Conservation (phyloP, 2,888 invertebrate species). For the Archips xylosteana region DNA sequence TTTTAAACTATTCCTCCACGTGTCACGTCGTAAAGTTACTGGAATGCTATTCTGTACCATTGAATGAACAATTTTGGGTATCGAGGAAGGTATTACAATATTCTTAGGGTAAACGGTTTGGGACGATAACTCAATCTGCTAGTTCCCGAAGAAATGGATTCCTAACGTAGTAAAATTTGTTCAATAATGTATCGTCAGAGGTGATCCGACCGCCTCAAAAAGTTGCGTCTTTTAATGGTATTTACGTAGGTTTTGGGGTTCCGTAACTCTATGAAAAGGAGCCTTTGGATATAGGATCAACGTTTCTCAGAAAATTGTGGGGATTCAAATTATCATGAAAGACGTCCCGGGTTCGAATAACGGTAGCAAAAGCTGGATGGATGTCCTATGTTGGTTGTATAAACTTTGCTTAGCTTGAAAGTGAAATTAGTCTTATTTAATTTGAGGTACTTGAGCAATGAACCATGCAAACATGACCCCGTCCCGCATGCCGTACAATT, state of each 20-base stretch:
- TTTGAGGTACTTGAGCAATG: too few species aligned
- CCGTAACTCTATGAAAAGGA: background rate
- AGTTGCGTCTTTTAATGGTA: background rate
- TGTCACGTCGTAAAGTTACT: background rate
- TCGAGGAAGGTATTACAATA: background rate
- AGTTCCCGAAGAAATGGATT: background rate
- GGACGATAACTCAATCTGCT: background rate
- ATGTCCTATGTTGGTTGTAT: too few species aligned
- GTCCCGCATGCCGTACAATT: too few species aligned
- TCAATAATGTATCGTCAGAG: background rate
- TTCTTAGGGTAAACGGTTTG: background rate
- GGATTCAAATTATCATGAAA: too few species aligned
- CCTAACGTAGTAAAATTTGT: background rate
- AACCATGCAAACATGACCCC: too few species aligned
- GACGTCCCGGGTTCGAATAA: too few species aligned
- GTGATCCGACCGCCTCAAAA: background rate
- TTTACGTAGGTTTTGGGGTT: background rate
- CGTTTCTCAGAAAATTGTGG: too few species aligned
- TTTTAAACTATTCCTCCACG: too few species aligned
- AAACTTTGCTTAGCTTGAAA: too few species aligned
- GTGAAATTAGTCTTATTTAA: too few species aligned
- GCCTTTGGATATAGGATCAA: too few species aligned
- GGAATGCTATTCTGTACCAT: background rate
- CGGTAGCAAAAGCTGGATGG: too few species aligned
- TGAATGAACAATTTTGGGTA: slow-evolving; percentile 6